Evolutionary conservation across 2,113 vertebrate species (phyloP).

Genomic region (Burhinus oedicnemus): DNA sequence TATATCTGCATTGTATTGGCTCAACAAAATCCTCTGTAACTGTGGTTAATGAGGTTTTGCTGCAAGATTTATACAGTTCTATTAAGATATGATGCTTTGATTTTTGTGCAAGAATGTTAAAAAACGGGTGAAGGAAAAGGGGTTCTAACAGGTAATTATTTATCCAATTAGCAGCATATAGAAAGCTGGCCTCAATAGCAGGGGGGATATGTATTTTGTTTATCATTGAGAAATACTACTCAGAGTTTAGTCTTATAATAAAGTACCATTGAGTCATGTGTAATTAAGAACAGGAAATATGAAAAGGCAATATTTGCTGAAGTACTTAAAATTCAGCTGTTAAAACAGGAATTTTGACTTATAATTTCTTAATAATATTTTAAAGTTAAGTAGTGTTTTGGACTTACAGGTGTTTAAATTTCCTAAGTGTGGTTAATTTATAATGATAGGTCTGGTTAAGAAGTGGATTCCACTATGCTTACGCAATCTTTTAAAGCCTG

Average conservation of each 20-base stretch:
- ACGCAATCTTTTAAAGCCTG: constrained; percentile 47
- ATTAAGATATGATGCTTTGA: not conserved
- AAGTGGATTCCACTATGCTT: constrained; percentile 59
- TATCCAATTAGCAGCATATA: constrained; percentile 21
- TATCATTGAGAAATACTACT: constrained; percentile 49
- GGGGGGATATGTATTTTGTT: constrained; percentile 37
- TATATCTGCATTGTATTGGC: not conserved
- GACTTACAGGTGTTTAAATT: constrained; percentile 65
- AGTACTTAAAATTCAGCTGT: constrained; percentile 71
- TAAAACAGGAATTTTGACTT: constrained; percentile 69
- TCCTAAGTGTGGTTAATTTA: constrained; percentile 60
- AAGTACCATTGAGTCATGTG: constrained; percentile 62
- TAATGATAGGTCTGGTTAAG: constrained; percentile 57
- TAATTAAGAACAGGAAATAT: constrained; percentile 69
- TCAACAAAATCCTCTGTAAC: not conserved
- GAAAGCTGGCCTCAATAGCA: not conserved
- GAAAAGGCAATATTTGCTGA: constrained; percentile 65
- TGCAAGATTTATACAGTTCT: not conserved
- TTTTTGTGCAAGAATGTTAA: constrained; percentile 4
- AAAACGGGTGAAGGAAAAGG: not conserved
- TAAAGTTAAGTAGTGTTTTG: constrained; percentile 48
- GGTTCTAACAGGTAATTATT: constrained; percentile 31
- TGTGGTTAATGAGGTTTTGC: constrained; percentile 18
- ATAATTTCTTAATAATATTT: constrained; percentile 58
- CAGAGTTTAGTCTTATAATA: constrained; percentile 36